Base-by-base conservation (phyloP, 1,140 invertebrate species). In the Eupristina koningsbergeri region DNA sequence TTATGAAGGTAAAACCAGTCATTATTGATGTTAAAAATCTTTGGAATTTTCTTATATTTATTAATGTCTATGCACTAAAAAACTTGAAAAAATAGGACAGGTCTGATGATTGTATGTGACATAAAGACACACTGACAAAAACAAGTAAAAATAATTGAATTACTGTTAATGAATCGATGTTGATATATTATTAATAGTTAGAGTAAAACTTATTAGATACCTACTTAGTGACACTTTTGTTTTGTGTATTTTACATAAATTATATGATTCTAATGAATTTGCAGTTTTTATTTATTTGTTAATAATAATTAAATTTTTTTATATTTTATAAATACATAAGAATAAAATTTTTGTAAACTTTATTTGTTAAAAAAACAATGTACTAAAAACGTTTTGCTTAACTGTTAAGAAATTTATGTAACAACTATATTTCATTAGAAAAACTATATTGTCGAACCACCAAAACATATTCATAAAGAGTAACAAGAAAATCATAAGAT, bases 401-500 rank as follows among this genome's bases (percentile, higher is more conserved):
- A 50, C 17, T 53, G 47, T 34, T 34, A 34, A 31, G 13, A 75
- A 75, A 34, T 34, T 31, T 36, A 31, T 58, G 31, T 19, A 61
- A 29, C 22, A 76, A 76, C 47, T 58, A 47, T 47, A 76, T 19
- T 58, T 58, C 47, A 15, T 76, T 58, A 76, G 17, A 58, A 76
- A 61, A 53, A 36, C 45, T 8, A 76, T 58, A 34, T 26, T 5
- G 41, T 71, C 39, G 67, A 71, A 41, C 34, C 67, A 71, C 36
- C 36, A 22, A 71, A 71, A 34, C 36, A 19, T 22, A n/a, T 17
- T 26, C 39, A 41, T 41, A 58, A 71, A 67, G 71, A 78, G 26
- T 71, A 64, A 76, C 50, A 58, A 45, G 74, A 74, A 67, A 83
- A 73, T 73, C 50, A 73, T 1, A 69, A 11, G 50, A 47, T 34